Evolutionary conservation across 2,888 invertebrate genomes (phyloP).

Genomic region (Caenorhabditis panamensis): DNA sequence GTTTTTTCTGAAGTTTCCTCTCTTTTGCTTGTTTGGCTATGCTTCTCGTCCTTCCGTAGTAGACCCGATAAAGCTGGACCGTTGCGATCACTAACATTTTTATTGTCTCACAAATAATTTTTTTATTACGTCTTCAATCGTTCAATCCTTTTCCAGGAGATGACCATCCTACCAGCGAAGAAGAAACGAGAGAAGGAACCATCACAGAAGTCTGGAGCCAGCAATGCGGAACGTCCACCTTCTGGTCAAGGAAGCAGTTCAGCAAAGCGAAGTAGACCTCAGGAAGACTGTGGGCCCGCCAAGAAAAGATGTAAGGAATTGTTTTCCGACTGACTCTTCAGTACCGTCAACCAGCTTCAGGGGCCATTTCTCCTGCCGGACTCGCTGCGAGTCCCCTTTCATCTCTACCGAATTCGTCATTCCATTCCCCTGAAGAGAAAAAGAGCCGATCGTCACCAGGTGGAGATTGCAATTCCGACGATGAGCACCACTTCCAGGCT

Average conservation of each 20-base stretch:
- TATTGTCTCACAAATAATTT: no score
- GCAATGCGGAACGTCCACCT: not conserved
- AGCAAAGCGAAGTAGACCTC: not conserved
- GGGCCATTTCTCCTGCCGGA: conserved; percentile 2
- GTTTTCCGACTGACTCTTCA: not conserved
- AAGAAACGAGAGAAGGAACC: conserved; percentile 52
- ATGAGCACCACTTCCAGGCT: conserved; percentile 36
- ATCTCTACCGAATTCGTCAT: not conserved
- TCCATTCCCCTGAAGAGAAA: not conserved
- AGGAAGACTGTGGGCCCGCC: not conserved
- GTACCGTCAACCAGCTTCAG: conserved; percentile 1
- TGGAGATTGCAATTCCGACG: conserved; percentile 42
- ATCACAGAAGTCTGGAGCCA: not conserved
- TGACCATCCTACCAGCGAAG: conserved; percentile 62
- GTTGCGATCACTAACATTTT: no score
- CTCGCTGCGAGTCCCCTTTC: not conserved
- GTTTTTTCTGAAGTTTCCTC: not conserved
- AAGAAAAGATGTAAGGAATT: conserved; percentile 6
- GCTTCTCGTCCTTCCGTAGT: not conserved
- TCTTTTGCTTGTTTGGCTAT: not conserved
- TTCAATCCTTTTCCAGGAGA: conserved; percentile 9
- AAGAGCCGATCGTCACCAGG: not conserved
- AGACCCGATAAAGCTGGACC: no score
- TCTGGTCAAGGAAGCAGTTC: not conserved
- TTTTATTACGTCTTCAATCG: no score